Evolutionary conservation across 92 coral and sea anemone genomes (phyloP), one percentile per base, ranked within the genome.

Genomic region (Zoanthus solanderi): DNA sequence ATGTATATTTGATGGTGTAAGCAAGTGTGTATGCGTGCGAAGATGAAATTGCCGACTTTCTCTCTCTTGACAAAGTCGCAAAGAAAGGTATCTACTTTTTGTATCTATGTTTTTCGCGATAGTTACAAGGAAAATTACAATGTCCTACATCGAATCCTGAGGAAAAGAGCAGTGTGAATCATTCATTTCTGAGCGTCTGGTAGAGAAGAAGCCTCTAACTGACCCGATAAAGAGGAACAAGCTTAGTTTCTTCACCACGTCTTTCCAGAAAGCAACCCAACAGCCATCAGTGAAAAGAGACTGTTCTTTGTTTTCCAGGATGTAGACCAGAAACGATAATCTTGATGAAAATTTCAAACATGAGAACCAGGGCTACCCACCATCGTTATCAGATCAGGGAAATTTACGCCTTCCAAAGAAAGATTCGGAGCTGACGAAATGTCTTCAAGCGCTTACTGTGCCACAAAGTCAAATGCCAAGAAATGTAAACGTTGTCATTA

Each of bases 351-450:
- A 72, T 52, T 85, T 85, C 48, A 72, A 67, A 9, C 88, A 85
- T 56, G 88, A 84, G 69, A 76, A 66, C 9, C 81, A 84, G 47
- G 52, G 78, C 6, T 84, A 48, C 34, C 88, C 82, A 29, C 88
- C 88, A 71, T 72, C 72, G 0, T 57, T 57, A 57, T 57, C 17
- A 57, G 65, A 12, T 57, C 58, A 32, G 61, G 88, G 82, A 37
- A 83, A 83, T 46, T 76, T 83, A 44, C 78, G 78, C 65, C 60
- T 83, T 67, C 78, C 87, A 83, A 83, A 29, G 16, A 67, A 14
- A 29, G n/a, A 67, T 28, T 83, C 78, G 52, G 78, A 44, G 45
- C 65, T 67, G 63, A 23, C 71, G 52, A 47, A 83, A 31, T 53
- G 82, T 50, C 73, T 73, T 67, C 81, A 72, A 68, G 45, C 65